Base-by-base conservation (phyloP, 30 jellyfish, hydroid and myxozoan genomes). In the Haliclystus octoradiatus region DNA sequence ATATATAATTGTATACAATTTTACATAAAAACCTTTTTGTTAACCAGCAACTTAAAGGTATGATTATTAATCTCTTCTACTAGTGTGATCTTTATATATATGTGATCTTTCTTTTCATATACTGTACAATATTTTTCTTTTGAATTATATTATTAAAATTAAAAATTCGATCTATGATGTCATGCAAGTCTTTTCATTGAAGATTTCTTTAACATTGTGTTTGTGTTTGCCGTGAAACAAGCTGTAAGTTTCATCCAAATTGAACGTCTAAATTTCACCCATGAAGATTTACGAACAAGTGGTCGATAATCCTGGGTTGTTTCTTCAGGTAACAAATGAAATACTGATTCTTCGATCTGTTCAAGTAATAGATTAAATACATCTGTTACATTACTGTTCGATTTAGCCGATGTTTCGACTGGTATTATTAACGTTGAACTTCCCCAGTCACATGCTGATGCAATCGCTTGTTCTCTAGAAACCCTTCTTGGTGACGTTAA, bases 361-460 rank as follows among this genome's bases (percentile, higher is more conserved):
- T 74, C 92, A 26, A 88, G 49, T 13, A 88, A 57, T 65, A 69
- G 68, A 62, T 70, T 65, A 62, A 89, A 89, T 19, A 89, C 94
- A 52, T 61, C 65, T 24, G 50, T 71, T 2, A 77, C 93, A 62
- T 89, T 89, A 23, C 69, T 79, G 52, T 89, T 89, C 63, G 71
- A 31, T 77, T 80, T 89, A 13, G 98, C 98, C 7, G 95, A 81
- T 1, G 98, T 76, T 40, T 89, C 98, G 68, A 77, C 57, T 40
- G 57, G 57, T n/a, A n/a, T 70, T 34, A 63, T 77, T 33, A 51
- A 79, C 1, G 84, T 60, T 52, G 69, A 52, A 9, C 29, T 62
- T 14, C 91, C 84, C 91, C 84, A 53, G 13, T 71, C 78, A 7
- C 40, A 61, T 13, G 75, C 77, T 9, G 77, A 67, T 5, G n/a